Conservation (phyloP, 2,797 vertebrate genomes). For the Discoglossus pictus region DNA sequence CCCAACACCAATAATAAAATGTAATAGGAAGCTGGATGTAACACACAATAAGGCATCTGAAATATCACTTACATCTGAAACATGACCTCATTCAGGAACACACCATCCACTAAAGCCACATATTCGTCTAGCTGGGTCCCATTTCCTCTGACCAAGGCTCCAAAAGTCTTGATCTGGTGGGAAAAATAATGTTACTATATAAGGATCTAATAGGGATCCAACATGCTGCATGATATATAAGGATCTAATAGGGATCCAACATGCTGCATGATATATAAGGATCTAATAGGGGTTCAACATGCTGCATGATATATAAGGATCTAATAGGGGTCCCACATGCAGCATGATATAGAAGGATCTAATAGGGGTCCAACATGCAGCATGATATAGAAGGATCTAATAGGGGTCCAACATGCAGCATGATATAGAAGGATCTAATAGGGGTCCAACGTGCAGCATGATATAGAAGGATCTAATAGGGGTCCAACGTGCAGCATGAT, state of each 20-base stretch:
- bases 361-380: slow-evolving; percentile 1
- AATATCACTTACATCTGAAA: slow-evolving; percentile 89
- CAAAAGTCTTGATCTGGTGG: slow-evolving; percentile 89
- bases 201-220: not conserved
- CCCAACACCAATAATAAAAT: too few relatives aligned
- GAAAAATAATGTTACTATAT: slow-evolving; percentile 38
- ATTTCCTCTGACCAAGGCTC: slow-evolving; percentile 75
- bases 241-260: not conserved
- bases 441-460: too few relatives aligned
- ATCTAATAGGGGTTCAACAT: not conserved
- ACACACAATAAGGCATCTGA: slow-evolving; percentile 5
- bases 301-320: not conserved
- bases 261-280: too few relatives aligned
- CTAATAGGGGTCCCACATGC: not conserved
- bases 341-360: not conserved
- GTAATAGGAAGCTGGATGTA: not conserved
- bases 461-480: not conserved
- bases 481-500: too few relatives aligned
- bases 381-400: not conserved
- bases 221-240: not conserved
- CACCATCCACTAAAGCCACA: slow-evolving; percentile 89
- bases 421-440: not conserved
- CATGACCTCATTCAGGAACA: slow-evolving; percentile 95
- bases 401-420: too few relatives aligned
- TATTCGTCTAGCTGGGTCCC: slow-evolving; percentile 88